Percentiles rank a stretch among this genome's conserved stretches.
Evolutionary conservation across 2,113 vertebrate species (phyloP).

Genomic region (Crocuta crocuta): DNA sequence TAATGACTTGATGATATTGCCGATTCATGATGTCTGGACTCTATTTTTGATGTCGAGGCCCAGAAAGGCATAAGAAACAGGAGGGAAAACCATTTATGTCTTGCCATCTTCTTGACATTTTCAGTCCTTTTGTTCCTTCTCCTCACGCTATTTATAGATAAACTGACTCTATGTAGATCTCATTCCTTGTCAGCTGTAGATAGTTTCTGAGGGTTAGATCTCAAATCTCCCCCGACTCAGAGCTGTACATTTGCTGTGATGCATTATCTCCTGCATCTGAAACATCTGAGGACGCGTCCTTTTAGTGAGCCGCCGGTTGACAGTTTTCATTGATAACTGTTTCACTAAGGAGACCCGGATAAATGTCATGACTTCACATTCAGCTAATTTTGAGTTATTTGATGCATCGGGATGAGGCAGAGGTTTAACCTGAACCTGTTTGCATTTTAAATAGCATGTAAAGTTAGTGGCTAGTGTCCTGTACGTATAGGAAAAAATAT

Average conservation of each 20-base stretch:
- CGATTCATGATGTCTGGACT: neutral
- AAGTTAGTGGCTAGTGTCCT: neutral
- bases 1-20: neutral
- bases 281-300: neutral
- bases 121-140: constrained; percentile 10
- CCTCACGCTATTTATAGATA: neutral
- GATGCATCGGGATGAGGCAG: neutral
- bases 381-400: constrained; percentile 18
- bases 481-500: neutral
- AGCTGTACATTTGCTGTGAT: neutral
- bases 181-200: neutral
- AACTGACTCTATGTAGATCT: neutral
- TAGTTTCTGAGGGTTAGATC: neutral
- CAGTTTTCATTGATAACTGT: neutral
- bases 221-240: neutral
- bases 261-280: neutral
- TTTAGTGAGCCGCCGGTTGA: neutral
- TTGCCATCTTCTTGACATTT: neutral
- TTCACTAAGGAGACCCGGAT: neutral
- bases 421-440: constrained; percentile 13
- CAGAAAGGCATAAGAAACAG: constrained; percentile 6
- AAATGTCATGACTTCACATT: neutral
- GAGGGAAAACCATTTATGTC: neutral
- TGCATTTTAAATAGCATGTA: neutral
- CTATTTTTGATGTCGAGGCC: neutral